Conservation (phyloP, 2,113 vertebrate genomes). For the Conger conger region DNA sequence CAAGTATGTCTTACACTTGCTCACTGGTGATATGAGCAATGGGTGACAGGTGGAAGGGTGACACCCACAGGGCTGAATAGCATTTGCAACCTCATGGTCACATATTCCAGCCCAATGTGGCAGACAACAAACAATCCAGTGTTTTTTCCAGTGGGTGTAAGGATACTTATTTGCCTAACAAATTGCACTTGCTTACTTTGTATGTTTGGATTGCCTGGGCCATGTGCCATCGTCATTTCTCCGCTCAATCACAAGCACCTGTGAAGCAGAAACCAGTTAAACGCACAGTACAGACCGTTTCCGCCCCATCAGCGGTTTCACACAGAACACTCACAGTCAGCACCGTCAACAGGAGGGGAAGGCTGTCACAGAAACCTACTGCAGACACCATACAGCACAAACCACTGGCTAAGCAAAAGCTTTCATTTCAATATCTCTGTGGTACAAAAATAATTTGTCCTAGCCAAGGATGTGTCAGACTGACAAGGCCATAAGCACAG, state of each 20-base stretch:
- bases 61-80: background rate
- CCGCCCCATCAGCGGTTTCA: background rate
- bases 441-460: background rate
- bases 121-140: background rate
- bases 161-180: background rate
- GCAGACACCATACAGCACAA: background rate
- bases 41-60: background rate
- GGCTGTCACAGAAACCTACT: background rate
- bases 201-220: constrained; percentile 82
- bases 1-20: background rate
- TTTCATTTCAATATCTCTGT: background rate
- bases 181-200: constrained; percentile 74
- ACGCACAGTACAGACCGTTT: background rate
- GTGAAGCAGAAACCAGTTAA: constrained; percentile 43
- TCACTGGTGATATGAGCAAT: background rate
- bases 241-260: constrained; percentile 94
- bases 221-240: constrained; percentile 94
- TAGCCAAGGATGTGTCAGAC: background rate
- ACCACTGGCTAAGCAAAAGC: background rate
- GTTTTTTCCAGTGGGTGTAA: background rate
- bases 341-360: background rate
- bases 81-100: background rate
- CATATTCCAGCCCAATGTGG: background rate
- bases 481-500: background rate
- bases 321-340: background rate